Evolutionary conservation across 2,113 vertebrate genomes (phyloP), one percentile per base, ranked within the genome.

Genomic region (Lipotes vexillifer): DNA sequence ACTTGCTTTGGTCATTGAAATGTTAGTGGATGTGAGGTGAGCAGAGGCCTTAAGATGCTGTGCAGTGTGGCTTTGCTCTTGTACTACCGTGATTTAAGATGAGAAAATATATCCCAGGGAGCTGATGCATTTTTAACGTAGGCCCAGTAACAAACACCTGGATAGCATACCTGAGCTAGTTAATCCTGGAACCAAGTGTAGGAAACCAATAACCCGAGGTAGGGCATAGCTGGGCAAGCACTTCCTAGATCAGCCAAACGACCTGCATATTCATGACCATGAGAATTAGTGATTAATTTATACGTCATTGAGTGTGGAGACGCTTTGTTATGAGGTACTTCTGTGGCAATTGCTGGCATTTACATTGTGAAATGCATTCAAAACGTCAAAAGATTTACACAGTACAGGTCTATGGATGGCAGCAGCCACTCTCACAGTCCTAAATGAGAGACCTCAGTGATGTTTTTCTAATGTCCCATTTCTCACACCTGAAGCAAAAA

Each of bases 81-180:
- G 9, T 5, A 33, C n/a, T 9, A 2, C 10, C 1, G 17, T 1
- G 11, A 31, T 44, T 49, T 71, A 3, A 12, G 4, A 1, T 1
- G 38, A 46, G 59, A 18, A 81, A 10, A 6, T 13, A 6, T 5
- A 6, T 0, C 1, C 71, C 44, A 9, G 6, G 21, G 20, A 72
- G 11, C 27, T 3, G 8, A 1, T 13, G 38, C 4, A 9, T 9
- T 18, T 44, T n/a, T 36, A 59, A 1, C 38, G 2, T 0, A 14
- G 9, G 15, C 20, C 81, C 33, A 21, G 3, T 11, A 15, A 27
- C 25, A 49, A 46, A 10, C 41, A 13, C 4, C 3, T 2, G 15
- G 17, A 12, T 17, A 21, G 15, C 13, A 27, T 6, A 3, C 33
- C 49, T 29, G 80, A 46, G 41, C 15, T 10, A 0, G 25, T 3